These are phyloP conservation scores for Labeo catla DNA, from an alignment of 2,113 vertebrate species.

Conservation along the genomic window DNA sequence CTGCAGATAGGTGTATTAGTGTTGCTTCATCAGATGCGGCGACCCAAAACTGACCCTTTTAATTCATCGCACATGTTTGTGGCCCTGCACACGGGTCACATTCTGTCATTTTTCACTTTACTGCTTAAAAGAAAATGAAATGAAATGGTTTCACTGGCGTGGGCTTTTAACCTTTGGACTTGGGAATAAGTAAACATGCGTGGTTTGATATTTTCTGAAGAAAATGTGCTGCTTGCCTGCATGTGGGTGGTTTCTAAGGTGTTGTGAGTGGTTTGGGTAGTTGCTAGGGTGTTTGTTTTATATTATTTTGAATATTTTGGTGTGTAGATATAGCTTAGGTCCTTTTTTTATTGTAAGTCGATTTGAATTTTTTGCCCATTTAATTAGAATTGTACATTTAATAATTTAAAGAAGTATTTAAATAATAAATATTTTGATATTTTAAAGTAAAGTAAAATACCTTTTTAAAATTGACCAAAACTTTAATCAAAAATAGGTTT, in stretches of 20 bases:
- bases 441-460: no score
- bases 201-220: not conserved
- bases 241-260: not conserved
- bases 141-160: not conserved
- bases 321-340: not conserved
- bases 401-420: not conserved
- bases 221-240: not conserved
- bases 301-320: not conserved
- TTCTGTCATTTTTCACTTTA: not conserved
- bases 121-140: not conserved
- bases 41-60: not conserved
- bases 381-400: not conserved
- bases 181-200: not conserved
- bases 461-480: no score
- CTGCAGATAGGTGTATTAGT: slow-evolving; percentile 1
- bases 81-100: not conserved
- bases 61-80: not conserved
- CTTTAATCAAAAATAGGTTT: no score
- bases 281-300: not conserved
- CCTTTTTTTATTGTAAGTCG: not conserved
- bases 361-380: not conserved
- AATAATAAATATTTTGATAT: no score
- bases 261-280: not conserved
- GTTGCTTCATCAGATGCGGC: slow-evolving; percentile 23
- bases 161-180: not conserved